These are phyloP conservation scores for Lacerta viridis DNA, from an alignment of 2,797 vertebrate species.

Conservation along the genomic window DNA sequence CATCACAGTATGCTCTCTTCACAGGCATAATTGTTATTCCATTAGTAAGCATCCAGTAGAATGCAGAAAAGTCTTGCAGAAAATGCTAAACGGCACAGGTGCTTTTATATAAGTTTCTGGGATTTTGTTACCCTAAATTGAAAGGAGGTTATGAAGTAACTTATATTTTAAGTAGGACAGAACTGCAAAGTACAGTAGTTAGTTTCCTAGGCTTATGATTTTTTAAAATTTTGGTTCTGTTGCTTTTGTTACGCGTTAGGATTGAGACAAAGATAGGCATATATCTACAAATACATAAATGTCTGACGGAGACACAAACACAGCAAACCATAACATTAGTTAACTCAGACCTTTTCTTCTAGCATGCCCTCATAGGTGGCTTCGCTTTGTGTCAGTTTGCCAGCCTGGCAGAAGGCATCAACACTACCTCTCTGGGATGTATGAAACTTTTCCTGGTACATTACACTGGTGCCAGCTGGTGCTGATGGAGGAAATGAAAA, in stretches of 20 bases:
- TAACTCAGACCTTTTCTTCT: background rate
- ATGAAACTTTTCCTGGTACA: background rate
- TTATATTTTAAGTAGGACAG: background rate
- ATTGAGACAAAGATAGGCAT: background rate
- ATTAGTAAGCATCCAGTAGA: constrained; percentile 7
- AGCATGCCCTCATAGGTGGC: background rate
- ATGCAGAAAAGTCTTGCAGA: background rate
- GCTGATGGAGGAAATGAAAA: background rate
- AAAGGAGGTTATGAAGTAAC: constrained; percentile 36
- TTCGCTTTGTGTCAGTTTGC: background rate
- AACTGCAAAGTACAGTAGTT: background rate
- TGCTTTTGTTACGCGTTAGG: background rate
- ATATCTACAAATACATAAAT: background rate
- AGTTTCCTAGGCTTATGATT: background rate
- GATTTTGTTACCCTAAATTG: background rate
- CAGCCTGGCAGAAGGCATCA: background rate
- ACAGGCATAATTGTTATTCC: background rate
- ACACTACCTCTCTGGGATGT: background rate
- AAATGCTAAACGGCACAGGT: background rate
- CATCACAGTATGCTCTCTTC: background rate
- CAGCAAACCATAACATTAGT: no score
- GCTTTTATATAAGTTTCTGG: constrained; percentile 10
- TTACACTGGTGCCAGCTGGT: background rate
- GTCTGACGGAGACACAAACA: no score
- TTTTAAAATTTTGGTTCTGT: background rate